These are phyloP conservation scores for Notoglanidium macrostoma DNA, from an alignment of 2,797 vertebrate genomes.

Conservation along the genomic window DNA sequence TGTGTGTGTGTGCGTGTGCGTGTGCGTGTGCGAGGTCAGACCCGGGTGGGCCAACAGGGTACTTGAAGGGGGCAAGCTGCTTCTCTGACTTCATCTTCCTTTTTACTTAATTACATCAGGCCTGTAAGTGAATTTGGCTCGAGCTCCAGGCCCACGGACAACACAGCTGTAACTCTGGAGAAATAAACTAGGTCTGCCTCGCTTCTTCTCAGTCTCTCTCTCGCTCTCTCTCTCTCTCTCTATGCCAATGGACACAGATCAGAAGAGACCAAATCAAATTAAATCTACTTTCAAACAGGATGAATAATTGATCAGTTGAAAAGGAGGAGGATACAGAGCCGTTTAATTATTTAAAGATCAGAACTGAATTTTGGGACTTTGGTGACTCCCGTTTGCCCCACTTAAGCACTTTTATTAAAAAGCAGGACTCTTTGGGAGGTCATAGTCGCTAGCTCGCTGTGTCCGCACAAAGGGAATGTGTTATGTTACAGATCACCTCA, in stretches of 20 bases:
- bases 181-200: conserved; percentile 53
- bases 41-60: background rate
- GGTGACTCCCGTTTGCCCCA: conserved; percentile 48
- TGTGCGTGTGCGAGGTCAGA: background rate
- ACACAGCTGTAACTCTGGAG: conserved; percentile 56
- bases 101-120: conserved; percentile 60
- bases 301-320: conserved; percentile 60
- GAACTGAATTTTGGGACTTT: conserved; percentile 51
- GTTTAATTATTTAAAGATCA: conserved; percentile 60
- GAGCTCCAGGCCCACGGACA: conserved; percentile 47
- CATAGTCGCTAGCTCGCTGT: background rate
- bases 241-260: conserved; percentile 46
- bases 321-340: conserved; percentile 54
- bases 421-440: conserved; percentile 22
- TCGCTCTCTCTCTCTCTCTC: conserved; percentile 12
- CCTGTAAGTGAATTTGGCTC: conserved; percentile 57
- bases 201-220: background rate
- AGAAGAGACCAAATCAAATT: conserved; percentile 62
- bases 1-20: background rate
- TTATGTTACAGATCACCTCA: background rate
- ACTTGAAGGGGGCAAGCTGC: conserved; percentile 18
- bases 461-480: background rate
- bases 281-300: conserved; percentile 59
- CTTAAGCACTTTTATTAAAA: conserved; percentile 19
- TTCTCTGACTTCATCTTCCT: conserved; percentile 44